These are phyloP conservation scores for Cuculus canorus DNA, from an alignment of 2,797 vertebrate species.

Conservation along the genomic window DNA sequence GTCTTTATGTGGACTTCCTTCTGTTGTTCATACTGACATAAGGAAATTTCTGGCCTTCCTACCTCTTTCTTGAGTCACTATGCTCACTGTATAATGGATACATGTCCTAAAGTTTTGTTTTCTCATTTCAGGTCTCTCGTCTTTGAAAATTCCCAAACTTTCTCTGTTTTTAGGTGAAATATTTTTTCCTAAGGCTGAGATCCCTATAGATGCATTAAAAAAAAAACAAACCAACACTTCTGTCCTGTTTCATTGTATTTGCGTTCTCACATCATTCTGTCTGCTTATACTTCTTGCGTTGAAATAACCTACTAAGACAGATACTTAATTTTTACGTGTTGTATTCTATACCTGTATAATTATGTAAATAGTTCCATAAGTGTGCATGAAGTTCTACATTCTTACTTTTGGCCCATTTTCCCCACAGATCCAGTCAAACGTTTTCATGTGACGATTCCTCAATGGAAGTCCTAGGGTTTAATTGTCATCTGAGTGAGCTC, in stretches of 20 bases:
- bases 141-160: neutral
- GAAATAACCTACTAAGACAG: neutral
- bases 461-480: neutral
- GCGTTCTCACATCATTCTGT: neutral
- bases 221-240: neutral
- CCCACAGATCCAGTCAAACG: neutral
- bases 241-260: neutral
- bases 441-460: neutral
- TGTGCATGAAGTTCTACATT: neutral
- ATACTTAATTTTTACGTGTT: neutral
- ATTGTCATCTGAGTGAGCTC: neutral
- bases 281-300: neutral
- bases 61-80: neutral
- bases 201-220: neutral
- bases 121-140: neutral
- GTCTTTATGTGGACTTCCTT: neutral
- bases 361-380: neutral
- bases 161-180: neutral
- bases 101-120: neutral
- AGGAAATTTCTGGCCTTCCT: neutral
- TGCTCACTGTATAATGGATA: neutral
- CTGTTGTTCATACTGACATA: neutral
- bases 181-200: neutral
- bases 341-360: neutral
- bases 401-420: neutral